Conservation (phyloP, 2,113 vertebrate species). For the Cryptotis parvus region DNA sequence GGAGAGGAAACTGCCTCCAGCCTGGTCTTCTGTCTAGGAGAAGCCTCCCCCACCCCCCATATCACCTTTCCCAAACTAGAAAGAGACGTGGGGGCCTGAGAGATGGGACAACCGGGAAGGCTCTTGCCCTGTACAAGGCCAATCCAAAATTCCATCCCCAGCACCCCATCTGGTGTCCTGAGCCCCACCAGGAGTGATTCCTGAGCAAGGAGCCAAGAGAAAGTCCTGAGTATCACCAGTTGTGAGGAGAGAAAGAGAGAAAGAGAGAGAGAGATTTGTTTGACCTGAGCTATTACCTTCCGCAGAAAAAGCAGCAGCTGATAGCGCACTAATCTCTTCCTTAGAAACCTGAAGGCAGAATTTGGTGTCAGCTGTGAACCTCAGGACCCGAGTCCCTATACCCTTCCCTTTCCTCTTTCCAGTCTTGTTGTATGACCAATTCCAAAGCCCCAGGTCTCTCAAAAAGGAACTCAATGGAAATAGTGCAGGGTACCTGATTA, state of each 20-base stretch:
- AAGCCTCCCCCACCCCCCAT: background rate
- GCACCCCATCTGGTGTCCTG: too few species aligned
- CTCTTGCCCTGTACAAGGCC: too few species aligned
- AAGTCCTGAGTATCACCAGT: too few species aligned
- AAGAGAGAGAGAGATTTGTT: too few species aligned
- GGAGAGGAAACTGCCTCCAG: background rate
- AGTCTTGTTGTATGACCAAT: background rate
- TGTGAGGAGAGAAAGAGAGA: too few species aligned
- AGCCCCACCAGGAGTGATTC: too few species aligned
- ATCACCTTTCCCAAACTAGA: background rate
- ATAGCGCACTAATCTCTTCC: background rate
- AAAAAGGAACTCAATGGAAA: background rate
- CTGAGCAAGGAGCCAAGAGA: too few species aligned
- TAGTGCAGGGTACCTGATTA: too few species aligned
- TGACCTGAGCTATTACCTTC: constrained; percentile 4
- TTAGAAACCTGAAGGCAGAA: background rate
- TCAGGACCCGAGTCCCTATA: too few species aligned
- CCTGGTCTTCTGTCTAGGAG: background rate
- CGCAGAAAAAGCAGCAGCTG: background rate
- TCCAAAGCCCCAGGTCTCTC: background rate
- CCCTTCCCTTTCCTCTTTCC: constrained; percentile 7
- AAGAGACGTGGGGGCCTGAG: background rate
- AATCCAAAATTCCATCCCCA: too few species aligned
- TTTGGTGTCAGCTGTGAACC: background rate
- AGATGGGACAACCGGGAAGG: too few species aligned